Base-by-base conservation (phyloP, 2,113 vertebrate genomes). In the Poecile atricapillus region DNA sequence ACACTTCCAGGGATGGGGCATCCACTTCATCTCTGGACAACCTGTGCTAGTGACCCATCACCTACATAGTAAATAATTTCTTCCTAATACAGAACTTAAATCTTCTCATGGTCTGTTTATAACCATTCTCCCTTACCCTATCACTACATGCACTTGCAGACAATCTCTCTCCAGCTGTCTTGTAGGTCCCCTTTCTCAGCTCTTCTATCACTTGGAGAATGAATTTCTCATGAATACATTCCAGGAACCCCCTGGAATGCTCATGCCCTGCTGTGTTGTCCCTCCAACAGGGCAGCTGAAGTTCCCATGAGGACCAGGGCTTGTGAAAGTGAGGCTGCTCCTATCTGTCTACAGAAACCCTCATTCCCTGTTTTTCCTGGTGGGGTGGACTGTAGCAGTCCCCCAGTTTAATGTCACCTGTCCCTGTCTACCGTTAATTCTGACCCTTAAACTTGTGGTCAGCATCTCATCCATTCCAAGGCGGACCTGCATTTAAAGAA, bases 181-280 rank as follows among this genome's bases (percentile, higher is more conserved):
- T 25, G 31, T 8, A 75, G 31, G 13, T 21, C 7, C 13, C 4
- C 21, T 18, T 35, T 67, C 44, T 59, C 3, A 5, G 35, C 31
- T 76, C 37, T 17, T 44, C 44, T 22, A 31, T 31, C 25, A 15
- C 25, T 11, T 44, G 31, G 35, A 67, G 17, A 59, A 35, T 2
- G 5, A 59, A 35, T 24, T 43, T 35, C 16, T 35, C 24, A 21
- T 3, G 0, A 67, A 31, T 2, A 2, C 6, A 10, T 41, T 43
- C 30, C 52, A 58, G 70, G 35, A 35, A 25, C 4, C 15, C 4
- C 11, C 35, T 31, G 52, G 35, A 43, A 31, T 14, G 25, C 21
- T 35, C 21, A 30, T 31, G 8, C 16, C 41, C 41, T 39, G 69
- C n/a, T 84, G 28, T 33, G 28, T 0, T 55, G 59, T 28, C 49